Conservation (phyloP, 2,113 vertebrate species). For the Planiliza haematocheilus region DNA sequence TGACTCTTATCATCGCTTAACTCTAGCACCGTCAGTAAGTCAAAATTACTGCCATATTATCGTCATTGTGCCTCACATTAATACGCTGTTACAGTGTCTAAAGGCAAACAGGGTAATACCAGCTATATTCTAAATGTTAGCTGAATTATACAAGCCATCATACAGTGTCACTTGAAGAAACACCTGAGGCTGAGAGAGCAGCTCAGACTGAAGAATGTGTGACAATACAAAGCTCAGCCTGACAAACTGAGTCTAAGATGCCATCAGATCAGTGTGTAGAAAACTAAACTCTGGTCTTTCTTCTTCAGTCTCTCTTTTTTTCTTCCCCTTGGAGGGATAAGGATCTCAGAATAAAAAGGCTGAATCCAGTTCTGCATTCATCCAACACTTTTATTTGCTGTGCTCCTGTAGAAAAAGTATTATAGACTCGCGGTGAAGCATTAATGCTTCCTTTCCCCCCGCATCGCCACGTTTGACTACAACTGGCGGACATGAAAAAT, state of each 20-base stretch:
- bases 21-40: conserved; percentile 1
- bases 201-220: conserved; percentile 20
- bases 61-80: conserved; percentile 5
- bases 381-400: conserved; percentile 22
- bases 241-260: conserved; percentile 4
- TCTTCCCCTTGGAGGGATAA: too few species aligned
- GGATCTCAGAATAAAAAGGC: neutral
- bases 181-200: conserved; percentile 20
- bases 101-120: neutral
- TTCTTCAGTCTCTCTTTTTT: neutral
- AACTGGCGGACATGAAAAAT: conserved; percentile 52
- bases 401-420: neutral
- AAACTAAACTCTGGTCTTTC: neutral
- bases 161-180: conserved; percentile 11
- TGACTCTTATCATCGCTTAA: neutral
- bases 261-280: neutral
- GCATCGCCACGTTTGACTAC: conserved; percentile 1
- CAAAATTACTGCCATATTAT: conserved; percentile 4
- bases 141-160: neutral
- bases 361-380: conserved; percentile 16
- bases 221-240: conserved; percentile 9
- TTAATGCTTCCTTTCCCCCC: neutral
- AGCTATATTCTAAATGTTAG: neutral
- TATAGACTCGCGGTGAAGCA: conserved; percentile 4
- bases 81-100: neutral